Percentiles rank a stretch among this genome's conserved stretches.
Conservation (phyloP, 2,113 vertebrate genomes). For the Oncorhynchus tshawytscha region DNA sequence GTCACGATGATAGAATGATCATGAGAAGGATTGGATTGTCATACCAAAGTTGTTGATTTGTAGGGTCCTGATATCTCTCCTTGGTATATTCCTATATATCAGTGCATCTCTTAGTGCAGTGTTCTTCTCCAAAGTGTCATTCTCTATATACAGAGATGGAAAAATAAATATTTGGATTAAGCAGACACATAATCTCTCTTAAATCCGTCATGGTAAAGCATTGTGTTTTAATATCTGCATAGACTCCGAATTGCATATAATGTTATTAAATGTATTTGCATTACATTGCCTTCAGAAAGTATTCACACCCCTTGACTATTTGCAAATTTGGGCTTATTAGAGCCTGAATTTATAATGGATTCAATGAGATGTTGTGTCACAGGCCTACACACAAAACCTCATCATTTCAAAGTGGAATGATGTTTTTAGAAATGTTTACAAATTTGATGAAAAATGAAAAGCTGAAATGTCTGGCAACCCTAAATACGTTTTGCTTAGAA, state of each 20-base stretch:
- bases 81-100: conserved; percentile 48
- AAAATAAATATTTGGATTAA: not conserved
- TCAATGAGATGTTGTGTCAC: no score
- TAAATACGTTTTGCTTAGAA: no score
- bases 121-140: conserved; percentile 49
- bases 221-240: not conserved
- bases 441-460: no score
- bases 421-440: no score
- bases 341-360: no score
- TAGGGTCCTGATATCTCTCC: conserved; percentile 59
- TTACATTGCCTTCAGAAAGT: no score
- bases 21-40: not conserved
- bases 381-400: no score
- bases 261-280: not conserved
- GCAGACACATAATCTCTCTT: no score
- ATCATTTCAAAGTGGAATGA: no score
- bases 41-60: conserved; percentile 63
- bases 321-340: no score
- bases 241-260: not conserved
- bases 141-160: conserved; percentile 23
- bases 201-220: not conserved
- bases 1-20: not conserved
- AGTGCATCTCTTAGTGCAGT: conserved; percentile 46
- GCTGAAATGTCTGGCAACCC: no score
- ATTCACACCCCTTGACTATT: no score